Percentiles rank a stretch among this genome's conserved stretches.
Evolutionary conservation across 2,888 invertebrate species (phyloP).

Genomic region (Mantis religiosa): DNA sequence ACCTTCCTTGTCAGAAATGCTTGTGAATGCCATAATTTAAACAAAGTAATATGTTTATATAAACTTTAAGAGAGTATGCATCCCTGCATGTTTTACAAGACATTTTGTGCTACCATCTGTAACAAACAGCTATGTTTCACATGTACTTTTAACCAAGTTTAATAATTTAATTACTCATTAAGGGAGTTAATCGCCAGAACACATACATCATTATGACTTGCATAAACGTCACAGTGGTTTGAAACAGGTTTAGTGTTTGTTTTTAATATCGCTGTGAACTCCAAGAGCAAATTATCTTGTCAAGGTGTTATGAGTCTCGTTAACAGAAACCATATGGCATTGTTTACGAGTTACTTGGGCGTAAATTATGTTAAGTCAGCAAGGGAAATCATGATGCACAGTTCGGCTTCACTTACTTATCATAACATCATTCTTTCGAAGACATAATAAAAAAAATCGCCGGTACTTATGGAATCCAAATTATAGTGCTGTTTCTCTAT

Average conservation of each 20-base stretch:
- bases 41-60: too few species aligned
- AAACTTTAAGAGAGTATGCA: too few species aligned
- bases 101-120: background rate
- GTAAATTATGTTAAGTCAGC: background rate
- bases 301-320: background rate
- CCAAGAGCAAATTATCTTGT: background rate
- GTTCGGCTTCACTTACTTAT: background rate
- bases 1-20: too few species aligned
- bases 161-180: background rate
- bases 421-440: background rate
- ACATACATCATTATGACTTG: background rate
- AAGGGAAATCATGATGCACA: background rate
- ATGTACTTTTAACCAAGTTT: background rate
- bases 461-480: background rate
- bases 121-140: background rate
- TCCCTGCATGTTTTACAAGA: too few species aligned
- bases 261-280: background rate
- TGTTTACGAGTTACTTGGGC: background rate
- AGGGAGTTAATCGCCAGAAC: background rate
- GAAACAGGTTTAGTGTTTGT: background rate
- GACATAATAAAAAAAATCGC: background rate
- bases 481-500: background rate
- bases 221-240: background rate
- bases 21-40: too few species aligned
- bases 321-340: background rate